Percentiles rank a stretch among this genome's conserved stretches.
These are phyloP conservation scores for Phalacrocorax brasilianus DNA, from an alignment of 2,113 vertebrate genomes.

Conservation along the genomic window DNA sequence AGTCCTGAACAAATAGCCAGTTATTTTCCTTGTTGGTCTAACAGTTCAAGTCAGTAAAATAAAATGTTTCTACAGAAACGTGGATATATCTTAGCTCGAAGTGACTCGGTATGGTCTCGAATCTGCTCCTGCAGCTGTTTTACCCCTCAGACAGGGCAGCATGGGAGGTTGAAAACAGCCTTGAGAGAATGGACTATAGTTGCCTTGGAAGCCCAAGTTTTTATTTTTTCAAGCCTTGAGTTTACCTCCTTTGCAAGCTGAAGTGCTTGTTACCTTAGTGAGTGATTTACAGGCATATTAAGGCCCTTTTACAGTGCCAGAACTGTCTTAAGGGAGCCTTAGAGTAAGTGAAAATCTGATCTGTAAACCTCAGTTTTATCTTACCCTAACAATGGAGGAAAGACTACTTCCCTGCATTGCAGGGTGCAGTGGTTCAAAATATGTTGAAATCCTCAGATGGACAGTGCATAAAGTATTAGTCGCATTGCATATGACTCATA, in stretches of 20 bases:
- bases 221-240: neutral
- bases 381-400: neutral
- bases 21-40: constrained; percentile 6
- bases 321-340: neutral
- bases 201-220: neutral
- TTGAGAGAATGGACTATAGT: neutral
- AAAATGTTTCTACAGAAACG: neutral
- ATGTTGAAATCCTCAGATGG: neutral
- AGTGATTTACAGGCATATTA: neutral
- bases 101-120: neutral
- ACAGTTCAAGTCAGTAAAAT: neutral
- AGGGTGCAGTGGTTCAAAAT: neutral
- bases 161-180: neutral
- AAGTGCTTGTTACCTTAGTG: neutral
- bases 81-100: neutral
- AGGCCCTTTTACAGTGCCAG: neutral
- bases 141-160: neutral
- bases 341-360: neutral
- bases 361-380: neutral
- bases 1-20: neutral
- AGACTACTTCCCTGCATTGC: neutral
- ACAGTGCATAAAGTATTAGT: neutral
- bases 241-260: neutral
- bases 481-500: neutral
- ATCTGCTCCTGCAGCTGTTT: neutral